Evolutionary conservation across 2,888 invertebrate genomes (phyloP).

Genomic region (Lysandra coridon): DNA sequence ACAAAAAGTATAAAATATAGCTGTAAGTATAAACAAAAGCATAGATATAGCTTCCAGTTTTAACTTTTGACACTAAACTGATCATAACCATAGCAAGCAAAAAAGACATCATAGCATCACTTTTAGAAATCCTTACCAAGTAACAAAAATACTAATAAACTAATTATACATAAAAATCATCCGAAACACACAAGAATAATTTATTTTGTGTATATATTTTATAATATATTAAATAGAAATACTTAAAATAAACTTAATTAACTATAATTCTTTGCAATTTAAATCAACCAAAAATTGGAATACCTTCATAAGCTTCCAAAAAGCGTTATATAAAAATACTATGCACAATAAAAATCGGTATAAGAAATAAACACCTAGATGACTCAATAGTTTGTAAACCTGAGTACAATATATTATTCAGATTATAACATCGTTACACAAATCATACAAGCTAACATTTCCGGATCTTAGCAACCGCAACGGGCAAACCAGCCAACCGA

Average conservation of each 20-base stretch:
- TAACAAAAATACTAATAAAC: conserved; percentile 23
- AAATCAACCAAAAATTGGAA: background rate
- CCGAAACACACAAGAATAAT: background rate
- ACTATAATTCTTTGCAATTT: conserved; percentile 2
- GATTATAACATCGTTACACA: background rate
- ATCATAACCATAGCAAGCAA: background rate
- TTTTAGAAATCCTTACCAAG: conserved; percentile 7
- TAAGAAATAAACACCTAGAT: conserved; percentile 12
- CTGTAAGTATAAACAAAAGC: background rate
- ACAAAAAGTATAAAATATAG: background rate
- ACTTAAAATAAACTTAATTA: background rate
- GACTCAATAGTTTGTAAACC: conserved; percentile 6
- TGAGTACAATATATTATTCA: background rate
- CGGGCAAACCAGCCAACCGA: background rate
- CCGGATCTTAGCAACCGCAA: background rate
- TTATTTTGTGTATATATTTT: conserved; percentile 13
- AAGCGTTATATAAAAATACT: conserved; percentile 8
- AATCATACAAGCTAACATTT: conserved; percentile 1
- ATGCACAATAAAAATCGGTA: background rate
- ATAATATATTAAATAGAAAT: conserved; percentile 10
- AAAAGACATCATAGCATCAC: conserved; percentile 29
- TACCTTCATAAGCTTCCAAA: conserved; percentile 12
- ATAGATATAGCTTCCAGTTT: background rate
- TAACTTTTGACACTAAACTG: background rate
- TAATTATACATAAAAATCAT: conserved; percentile 11